Evolutionary conservation across 2,113 vertebrate genomes (phyloP), one percentile per base, ranked within the genome.

Genomic region (Lynx canadensis): DNA sequence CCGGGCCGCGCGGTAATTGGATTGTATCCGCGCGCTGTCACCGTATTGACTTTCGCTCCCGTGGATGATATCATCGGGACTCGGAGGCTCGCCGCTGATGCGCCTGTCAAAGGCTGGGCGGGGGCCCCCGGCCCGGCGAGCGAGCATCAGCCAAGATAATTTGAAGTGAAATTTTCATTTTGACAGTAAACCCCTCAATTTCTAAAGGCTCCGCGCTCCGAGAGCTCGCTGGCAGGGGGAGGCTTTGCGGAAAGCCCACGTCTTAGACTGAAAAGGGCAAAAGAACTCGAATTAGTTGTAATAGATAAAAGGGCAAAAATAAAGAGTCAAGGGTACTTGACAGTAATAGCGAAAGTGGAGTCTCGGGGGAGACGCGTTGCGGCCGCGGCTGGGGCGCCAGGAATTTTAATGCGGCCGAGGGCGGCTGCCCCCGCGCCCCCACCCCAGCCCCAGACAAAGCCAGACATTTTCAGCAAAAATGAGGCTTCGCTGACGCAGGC

Each of bases 301-400:
- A 99, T 99, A 99, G 99, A 99, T 99, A 99, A 99, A 99, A 99
- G 99, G 99, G 99, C 99, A 99, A 99, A 99, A 99, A 99, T 99
- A 99, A 99, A 99, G 99, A 99, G 99, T 99, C 99, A 99, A 99
- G 99, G 99, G 99, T 99, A 99, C 99, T 99, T 99, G 99, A 99
- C 99, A 99, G 99, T 99, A 99, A 99, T 99, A 99, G 99, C 99
- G 98, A 99, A 99, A 99, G 99, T 99, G 99, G 99, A 98, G 99
- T 99, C 99, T 99, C 99, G 14, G 94, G 99, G 99, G 99, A 99
- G 99, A 98, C 69, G 97, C 98, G 97, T 13, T 97, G 98, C 98
- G 97, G 98, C 97, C 95, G 97, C 97, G 98, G 98, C 98, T 95
- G 98, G 98, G 98, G 98, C 96, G 98, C 99, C 98, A 99, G 99